Evolutionary conservation across 2,888 invertebrate species (phyloP), one percentile per base, ranked within the genome.

Genomic region (Drosophila multiciliata): DNA sequence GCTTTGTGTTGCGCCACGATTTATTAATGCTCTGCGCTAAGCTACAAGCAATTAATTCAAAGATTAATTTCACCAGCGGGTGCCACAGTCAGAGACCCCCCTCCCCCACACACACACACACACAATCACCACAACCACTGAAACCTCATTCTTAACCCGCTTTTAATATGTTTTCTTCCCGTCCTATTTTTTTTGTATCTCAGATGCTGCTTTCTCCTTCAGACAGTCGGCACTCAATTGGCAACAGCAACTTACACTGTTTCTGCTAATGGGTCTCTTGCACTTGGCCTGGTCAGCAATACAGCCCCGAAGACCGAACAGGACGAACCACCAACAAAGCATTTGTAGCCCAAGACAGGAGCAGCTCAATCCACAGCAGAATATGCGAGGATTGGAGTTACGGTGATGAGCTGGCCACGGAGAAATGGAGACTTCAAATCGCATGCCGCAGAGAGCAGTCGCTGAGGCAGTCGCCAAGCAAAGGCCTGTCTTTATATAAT

Each of bases 11-110:
- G 53, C 33, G 66, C 66, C 68, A 86, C 86, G 87, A 87, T 87
- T 87, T 87, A 87, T 87, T 87, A 88, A 90, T 86, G 87, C 89
- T 89, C 78, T 86, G 90, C 75, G 90, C 89, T 90, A 83, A 90
- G 87, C 89, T 86, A 75, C 82, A 82, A 84, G 91, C 91, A 91
- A 91, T 91, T 91, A 91, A 91, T 91, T 88, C 88, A 75, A 78
- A 90, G 90, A 91, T 91, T 91, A 91, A 91, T 91, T 90, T 86
- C 73, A 83, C 91, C 90, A 87, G 85, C 82, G 91, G 88, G 90
- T 88, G 83, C 86, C 75, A 72, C 72, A 62, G 32, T 11, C 61
- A 36, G 26, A 23, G 23, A 26, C 9, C 33, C 42, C 60, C 26
- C 20, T n/a, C 48, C 48, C 32, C 48, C n/a, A 20, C 45, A 12